Evolutionary conservation across 2,797 vertebrate genomes (phyloP).

Genomic region (Acanthurus leucopareius): DNA sequence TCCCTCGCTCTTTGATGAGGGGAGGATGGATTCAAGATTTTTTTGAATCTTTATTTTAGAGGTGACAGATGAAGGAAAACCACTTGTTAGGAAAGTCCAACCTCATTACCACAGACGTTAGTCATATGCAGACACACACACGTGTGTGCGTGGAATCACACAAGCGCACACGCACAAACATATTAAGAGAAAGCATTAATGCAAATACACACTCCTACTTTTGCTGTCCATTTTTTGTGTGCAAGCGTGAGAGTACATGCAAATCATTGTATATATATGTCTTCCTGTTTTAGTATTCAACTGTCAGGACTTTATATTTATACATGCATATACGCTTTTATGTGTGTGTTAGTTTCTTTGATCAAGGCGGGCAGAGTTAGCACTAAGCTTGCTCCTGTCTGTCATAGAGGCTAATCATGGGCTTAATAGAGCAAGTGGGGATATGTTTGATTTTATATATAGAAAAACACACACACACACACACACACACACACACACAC

Average conservation of each 20-base stretch:
- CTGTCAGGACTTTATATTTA: slow-evolving; percentile 20
- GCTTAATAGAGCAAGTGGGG: slow-evolving; percentile 49
- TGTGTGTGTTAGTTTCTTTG: slow-evolving; percentile 37
- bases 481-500: slow-evolving; percentile 9
- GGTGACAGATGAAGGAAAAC: slow-evolving; percentile 48
- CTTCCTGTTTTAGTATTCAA: slow-evolving; percentile 1
- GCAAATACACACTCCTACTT: slow-evolving; percentile 1
- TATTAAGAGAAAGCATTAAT: neutral
- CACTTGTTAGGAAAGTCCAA: slow-evolving; percentile 52
- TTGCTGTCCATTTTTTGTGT: slow-evolving; percentile 10
- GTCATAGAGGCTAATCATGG: slow-evolving; percentile 51
- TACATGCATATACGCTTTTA: neutral
- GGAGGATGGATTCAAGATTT: slow-evolving; percentile 6
- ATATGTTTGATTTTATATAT: slow-evolving; percentile 56
- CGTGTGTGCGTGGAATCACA: neutral
- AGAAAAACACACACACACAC: slow-evolving; percentile 17
- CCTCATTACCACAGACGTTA: slow-evolving; percentile 35
- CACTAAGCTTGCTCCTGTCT: slow-evolving; percentile 56
- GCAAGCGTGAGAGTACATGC: slow-evolving; percentile 2
- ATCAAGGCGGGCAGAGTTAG: slow-evolving; percentile 47
- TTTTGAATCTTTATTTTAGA: slow-evolving; percentile 7
- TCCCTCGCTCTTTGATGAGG: slow-evolving; percentile 50
- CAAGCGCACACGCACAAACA: neutral
- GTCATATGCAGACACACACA: slow-evolving; percentile 16
- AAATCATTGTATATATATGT: slow-evolving; percentile 22